Evolutionary conservation across 2,113 vertebrate species (phyloP).

Genomic region (Lepidiolamprologus cunningtoni): DNA sequence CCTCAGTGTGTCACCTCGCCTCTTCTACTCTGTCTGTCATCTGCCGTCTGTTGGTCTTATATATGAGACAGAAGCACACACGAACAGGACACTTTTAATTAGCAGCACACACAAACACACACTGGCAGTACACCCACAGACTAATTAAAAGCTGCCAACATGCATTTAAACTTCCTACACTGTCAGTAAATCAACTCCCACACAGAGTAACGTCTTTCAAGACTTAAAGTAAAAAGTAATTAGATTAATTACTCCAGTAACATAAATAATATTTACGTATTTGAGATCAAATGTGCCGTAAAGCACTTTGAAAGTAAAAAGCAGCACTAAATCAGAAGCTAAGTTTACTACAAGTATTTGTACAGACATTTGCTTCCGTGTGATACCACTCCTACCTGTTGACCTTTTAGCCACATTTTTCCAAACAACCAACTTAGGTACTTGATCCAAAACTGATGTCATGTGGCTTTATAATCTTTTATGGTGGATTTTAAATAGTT

Average conservation of each 20-base stretch:
- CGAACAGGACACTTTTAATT: conserved; percentile 24
- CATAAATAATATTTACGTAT: not conserved
- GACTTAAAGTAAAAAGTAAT: not conserved
- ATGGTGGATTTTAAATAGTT: not conserved
- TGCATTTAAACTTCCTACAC: conserved; percentile 12
- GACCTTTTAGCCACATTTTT: not conserved
- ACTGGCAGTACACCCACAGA: conserved; percentile 4
- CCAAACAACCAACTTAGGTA: not conserved
- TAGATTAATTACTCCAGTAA: not conserved
- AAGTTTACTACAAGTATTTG: not conserved
- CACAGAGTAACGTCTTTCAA: not conserved
- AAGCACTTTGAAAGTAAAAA: not conserved
- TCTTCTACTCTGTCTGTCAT: not conserved
- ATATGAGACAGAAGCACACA: not conserved
- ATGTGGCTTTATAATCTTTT: conserved; percentile 4
- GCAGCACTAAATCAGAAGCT: not conserved
- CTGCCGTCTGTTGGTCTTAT: not conserved
- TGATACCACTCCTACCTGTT: not conserved
- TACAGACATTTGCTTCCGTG: not conserved
- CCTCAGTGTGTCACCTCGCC: not conserved
- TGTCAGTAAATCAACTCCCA: conserved; percentile 25
- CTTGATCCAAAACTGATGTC: conserved; percentile 4
- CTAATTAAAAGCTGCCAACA: conserved; percentile 22
- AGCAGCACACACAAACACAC: conserved; percentile 11
- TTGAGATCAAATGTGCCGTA: not conserved